Evolutionary conservation across 2,888 invertebrate genomes (phyloP), one percentile per base, ranked within the genome.

Genomic region (Eristalis tenax): DNA sequence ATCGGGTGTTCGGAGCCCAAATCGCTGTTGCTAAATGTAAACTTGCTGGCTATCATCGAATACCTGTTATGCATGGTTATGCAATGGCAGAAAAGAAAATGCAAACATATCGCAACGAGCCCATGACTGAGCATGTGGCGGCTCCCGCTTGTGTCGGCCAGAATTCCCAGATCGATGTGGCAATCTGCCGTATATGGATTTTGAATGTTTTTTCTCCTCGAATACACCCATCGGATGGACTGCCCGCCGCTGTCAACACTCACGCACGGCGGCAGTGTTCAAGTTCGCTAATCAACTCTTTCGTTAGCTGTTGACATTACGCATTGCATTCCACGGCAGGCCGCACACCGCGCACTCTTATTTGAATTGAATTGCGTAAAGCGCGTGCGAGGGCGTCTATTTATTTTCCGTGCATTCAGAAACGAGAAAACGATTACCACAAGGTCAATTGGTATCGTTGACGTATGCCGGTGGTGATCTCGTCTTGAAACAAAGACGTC

Each of bases 261-360:
- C 64, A 38, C 64, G n/a, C 18, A 43, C 13, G 26, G 3, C 26
- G 4, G 18, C 38, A n/a, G 57, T 68, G 75, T 78, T 83, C 86
- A 86, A 86, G 86, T 86, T 86, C 78, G 86, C 38, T 43, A 40
- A 43, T 76, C 65, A 80, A 75, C 75, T 84, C 80, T 84, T 80
- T 79, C 56, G 83, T 84, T 77, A 18, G 50, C 18, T 50, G 50
- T 18, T 50, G 50, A 50, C 50, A 50, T 82, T 61, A 6, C 13
- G 18, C 23, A 35, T 18, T 57, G 50, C 32, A 73, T 18, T 65
- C 35, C n/a, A 10, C 23, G 2, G 26, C 1, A 26, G 2, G 26
- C 26, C 26, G 26, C 28, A 32, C 32, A 32, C 32, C 32, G 32
- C 15, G 43, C 43, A 8, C 18, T 1, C 50, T 8, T n/a, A n/a